Conservation (phyloP, 2,888 invertebrate species). For the Trichopria drosophilae region DNA sequence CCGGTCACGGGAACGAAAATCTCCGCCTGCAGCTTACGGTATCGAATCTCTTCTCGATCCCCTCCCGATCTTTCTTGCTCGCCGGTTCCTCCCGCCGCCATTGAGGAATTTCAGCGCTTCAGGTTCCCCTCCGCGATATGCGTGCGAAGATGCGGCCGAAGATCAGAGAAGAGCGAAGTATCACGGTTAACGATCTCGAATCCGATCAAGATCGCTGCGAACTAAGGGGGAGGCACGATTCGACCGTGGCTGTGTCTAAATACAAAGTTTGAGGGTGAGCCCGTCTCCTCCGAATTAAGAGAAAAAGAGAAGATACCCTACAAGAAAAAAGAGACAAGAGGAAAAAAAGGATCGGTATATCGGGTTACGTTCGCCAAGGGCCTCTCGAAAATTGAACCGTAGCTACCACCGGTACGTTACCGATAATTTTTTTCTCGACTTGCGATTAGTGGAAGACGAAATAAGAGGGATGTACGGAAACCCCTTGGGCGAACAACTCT, state of each 20-base stretch:
- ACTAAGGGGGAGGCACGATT: too few species aligned
- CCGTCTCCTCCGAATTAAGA: conserved; percentile 34
- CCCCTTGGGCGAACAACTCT: too few species aligned
- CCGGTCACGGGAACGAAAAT: conserved; percentile 20
- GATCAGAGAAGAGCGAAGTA: conserved; percentile 20
- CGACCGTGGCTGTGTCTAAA: too few species aligned
- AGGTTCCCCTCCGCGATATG: conserved; percentile 6
- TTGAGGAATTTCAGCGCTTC: conserved; percentile 13
- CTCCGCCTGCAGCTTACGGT: conserved; percentile 22
- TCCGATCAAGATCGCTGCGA: too few species aligned
- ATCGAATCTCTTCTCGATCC: conserved; percentile 38
- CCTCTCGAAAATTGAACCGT: too few species aligned
- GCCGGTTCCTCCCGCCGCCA: conserved; percentile 1
- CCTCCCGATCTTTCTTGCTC: background rate
- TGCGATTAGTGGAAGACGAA: too few species aligned
- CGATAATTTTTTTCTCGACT: too few species aligned
- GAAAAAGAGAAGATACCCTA: conserved; percentile 31
- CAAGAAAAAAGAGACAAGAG: conserved; percentile 23
- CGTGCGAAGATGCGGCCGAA: conserved; percentile 31
- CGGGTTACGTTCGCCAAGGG: conserved; percentile 34
- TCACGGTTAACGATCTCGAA: conserved; percentile 18
- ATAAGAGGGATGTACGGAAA: too few species aligned
- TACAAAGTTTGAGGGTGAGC: too few species aligned
- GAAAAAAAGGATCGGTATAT: conserved; percentile 32
- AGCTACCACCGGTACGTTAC: too few species aligned